Base-by-base conservation (phyloP, 2,113 vertebrate genomes). In the Octodon degus region DNA sequence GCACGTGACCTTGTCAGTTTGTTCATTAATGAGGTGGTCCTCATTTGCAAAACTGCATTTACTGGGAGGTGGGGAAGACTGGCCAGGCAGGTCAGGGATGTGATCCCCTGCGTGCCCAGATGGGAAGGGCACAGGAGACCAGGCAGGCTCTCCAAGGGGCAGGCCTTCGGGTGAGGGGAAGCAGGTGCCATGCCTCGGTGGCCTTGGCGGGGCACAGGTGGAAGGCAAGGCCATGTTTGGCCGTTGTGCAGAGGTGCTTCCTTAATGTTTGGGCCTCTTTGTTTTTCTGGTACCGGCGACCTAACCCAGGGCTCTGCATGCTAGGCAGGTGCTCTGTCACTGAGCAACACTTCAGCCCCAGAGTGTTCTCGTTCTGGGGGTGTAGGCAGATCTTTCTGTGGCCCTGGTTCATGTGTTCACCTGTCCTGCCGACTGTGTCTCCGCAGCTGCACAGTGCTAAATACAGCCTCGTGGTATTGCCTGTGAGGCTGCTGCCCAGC, bases 391-490 rank as follows among this genome's bases (percentile, higher is more conserved):
- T 76, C 53, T 84, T 62, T 2, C 37, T 7, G 86, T 2, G 6
- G 37, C 9, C 58, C 50, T 79, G 12, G 27, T 81, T 43, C 65
- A 37, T 2, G n/a, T 4, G 0, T 77, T 77, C 60, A 27, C 50
- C 65, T 2, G 0, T 55, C 58, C 13, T 14, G 4, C 50, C 4
- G 0, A 0, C 0, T 0, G 10, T n/a, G n/a, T n/a, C 32, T 9
- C 2, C n/a, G n/a, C 58, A 82, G 27, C 60, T 70, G 40, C 1
- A 24, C 11, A 30, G 34, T 25, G 55, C 68, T 43, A 2, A 1
- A 5, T 25, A 11, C 60, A 79, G 37, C 40, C 72, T 13, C 25
- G 25, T 11, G 14, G 20, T 9, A 10, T 53, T 40, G 37, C 60
- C 7, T 32, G 32, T 34, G 30, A 67, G 14, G 30, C 16, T 68